phyloP scores from a whole-genome alignment of 2,888 invertebrate species.

The Escarpia spicata region DNA sequence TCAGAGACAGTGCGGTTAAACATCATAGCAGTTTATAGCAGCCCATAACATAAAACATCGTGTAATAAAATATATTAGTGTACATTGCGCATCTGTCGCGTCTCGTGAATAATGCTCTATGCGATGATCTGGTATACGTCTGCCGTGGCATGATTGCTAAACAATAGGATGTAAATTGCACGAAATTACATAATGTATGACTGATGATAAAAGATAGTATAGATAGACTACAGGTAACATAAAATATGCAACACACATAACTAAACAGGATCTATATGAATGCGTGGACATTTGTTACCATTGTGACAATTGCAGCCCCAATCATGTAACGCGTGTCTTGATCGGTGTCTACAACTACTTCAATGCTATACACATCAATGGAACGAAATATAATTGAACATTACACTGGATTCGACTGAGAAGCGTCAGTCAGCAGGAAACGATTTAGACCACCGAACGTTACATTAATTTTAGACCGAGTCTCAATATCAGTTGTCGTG shows the following conservation, averaged over 20 bases:
- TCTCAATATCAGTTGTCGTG: too few relatives aligned
- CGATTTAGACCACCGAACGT: not conserved
- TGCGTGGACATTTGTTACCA: not conserved
- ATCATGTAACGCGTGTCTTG: not conserved
- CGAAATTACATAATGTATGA: too few relatives aligned
- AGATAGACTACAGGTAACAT: not conserved
- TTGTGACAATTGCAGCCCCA: not conserved
- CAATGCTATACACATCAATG: not conserved
- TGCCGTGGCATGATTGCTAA: too few relatives aligned
- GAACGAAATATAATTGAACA: too few relatives aligned
- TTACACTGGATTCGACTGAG: too few relatives aligned
- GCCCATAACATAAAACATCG: not conserved
- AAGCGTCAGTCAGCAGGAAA: not conserved
- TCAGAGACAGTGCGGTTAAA: not conserved
- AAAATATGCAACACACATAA: too few relatives aligned
- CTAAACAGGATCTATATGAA: too few relatives aligned
- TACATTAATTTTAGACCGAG: too few relatives aligned
- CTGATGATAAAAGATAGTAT: not conserved
- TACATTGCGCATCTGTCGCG: not conserved
- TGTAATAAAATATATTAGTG: not conserved
- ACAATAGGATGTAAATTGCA: too few relatives aligned
- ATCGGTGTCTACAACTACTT: not conserved
- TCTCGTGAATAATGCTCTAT: not conserved
- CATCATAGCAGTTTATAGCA: not conserved
- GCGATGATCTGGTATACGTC: not conserved